Percentiles rank a stretch among this genome's conserved stretches.
These are phyloP conservation scores for Rhyzopertha dominica DNA, from an alignment of 1,140 invertebrate genomes.

Conservation along the genomic window DNA sequence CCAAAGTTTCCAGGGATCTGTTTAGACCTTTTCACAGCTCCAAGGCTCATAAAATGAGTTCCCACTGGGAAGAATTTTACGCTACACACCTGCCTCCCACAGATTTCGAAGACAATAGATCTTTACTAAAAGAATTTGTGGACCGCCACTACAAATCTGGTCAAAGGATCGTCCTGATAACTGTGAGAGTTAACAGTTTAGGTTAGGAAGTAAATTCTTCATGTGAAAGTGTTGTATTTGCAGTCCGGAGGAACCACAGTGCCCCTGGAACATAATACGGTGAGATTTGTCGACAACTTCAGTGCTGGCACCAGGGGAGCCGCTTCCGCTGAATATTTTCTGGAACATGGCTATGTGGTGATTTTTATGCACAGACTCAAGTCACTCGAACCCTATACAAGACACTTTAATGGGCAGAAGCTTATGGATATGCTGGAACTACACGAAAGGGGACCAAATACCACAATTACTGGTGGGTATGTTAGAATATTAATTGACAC, in stretches of 20 bases:
- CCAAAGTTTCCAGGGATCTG: too few relatives aligned
- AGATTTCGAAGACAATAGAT: slow-evolving; percentile 66
- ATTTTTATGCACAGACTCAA: slow-evolving; percentile 77
- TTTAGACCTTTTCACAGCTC: too few relatives aligned
- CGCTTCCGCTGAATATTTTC: slow-evolving; percentile 92
- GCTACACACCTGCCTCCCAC: slow-evolving; percentile 65
- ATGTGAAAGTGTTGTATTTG: slow-evolving; percentile 33
- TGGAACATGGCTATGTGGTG: slow-evolving; percentile 72
- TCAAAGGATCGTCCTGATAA: slow-evolving; percentile 69
- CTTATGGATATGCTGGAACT: slow-evolving; percentile 77
- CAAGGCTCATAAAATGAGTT: slow-evolving; percentile 47
- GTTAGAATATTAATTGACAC: too few relatives aligned
- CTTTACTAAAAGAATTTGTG: slow-evolving; percentile 66
- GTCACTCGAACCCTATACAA: slow-evolving; percentile 83
- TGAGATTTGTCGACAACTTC: slow-evolving; percentile 97
- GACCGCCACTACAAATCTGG: slow-evolving; percentile 57
- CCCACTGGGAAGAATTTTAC: slow-evolving; percentile 76
- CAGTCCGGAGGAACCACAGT: slow-evolving; percentile 95
- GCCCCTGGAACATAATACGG: slow-evolving; percentile 93
- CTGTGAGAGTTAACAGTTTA: slow-evolving; percentile 54
- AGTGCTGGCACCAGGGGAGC: slow-evolving; percentile 93
- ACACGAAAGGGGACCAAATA: slow-evolving; percentile 54
- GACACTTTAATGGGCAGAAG: slow-evolving; percentile 75
- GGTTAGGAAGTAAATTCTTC: slow-evolving; percentile 15
- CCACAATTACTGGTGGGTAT: slow-evolving; percentile 52